Base-by-base conservation (phyloP, 2,888 invertebrate species). In the Blera fallax region DNA sequence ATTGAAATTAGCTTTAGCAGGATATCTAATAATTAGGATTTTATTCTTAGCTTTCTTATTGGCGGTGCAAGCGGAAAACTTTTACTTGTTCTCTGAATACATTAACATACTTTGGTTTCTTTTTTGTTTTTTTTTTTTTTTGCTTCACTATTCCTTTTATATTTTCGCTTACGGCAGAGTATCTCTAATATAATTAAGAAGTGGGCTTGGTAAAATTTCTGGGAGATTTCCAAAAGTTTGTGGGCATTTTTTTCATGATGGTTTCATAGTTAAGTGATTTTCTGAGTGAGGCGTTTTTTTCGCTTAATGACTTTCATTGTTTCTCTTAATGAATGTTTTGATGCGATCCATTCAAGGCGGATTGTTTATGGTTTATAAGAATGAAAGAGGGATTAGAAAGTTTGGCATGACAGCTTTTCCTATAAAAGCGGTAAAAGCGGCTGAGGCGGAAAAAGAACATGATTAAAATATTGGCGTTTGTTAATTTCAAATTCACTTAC, bases 211-310 rank as follows among this genome's bases (percentile, higher is more conserved):
- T 3, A 21, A 40, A 21, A 2, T 74, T 52, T 11, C 29, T 29
- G 29, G 43, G 64, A 16, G 32, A 43, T 16, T 50, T 10, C 24
- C 37, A 45, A 43, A 74, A 45, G 7, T 65, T n/a, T 48, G 29
- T 18, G 3, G 18, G 32, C 34, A 45, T 56, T 56, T 48, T 29
- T 70, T 54, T 43, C 24, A 29, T 52, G 27, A 52, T 54, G 64
- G 78, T 62, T 74, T 67, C 24, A 60, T 60, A 67, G 74, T 52
- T 74, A 74, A 74, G 79, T 50, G 73, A 79, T 79, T 79, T 73
- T 73, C 56, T 34, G 50, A 48, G 73, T 58, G 37, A 48, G 27
- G 29, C 16, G 10, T 65, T 48, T 64, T 65, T 52, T 48, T 29
- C 48, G 8, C 11, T 18, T 52, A 69, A 69, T 62, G 69, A 45